These are phyloP conservation scores for Phalera bucephala DNA, from an alignment of 2,888 invertebrate genomes.

Conservation along the genomic window DNA sequence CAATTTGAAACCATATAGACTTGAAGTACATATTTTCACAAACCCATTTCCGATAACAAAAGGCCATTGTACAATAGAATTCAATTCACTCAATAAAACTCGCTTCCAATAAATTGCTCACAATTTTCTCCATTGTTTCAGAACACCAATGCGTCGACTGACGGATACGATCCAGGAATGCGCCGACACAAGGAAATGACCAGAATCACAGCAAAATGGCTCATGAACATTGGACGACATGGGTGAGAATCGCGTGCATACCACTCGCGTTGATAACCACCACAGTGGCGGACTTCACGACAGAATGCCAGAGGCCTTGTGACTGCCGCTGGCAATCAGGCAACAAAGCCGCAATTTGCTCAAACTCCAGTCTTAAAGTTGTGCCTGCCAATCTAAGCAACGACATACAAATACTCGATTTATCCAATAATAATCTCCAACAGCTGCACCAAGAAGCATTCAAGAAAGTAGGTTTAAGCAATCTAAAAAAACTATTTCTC, in stretches of 20 bases:
- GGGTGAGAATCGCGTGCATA: slow-evolving; percentile 67
- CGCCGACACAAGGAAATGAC: slow-evolving; percentile 74
- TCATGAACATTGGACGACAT: slow-evolving; percentile 75
- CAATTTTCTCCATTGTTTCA: slow-evolving; percentile 52
- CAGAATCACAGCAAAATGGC: slow-evolving; percentile 74
- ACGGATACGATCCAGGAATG: slow-evolving; percentile 63
- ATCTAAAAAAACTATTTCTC: slow-evolving; percentile 91
- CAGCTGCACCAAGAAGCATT: slow-evolving; percentile 87
- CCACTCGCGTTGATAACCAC: slow-evolving; percentile 55
- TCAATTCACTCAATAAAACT: slow-evolving; percentile 16
- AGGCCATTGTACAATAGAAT: slow-evolving; percentile 14
- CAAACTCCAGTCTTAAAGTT: slow-evolving; percentile 84
- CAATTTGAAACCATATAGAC: too few species aligned
- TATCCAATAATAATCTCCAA: slow-evolving; percentile 87
- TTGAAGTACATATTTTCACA: slow-evolving; percentile 28
- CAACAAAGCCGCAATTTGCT: slow-evolving; percentile 93
- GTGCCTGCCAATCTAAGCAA: slow-evolving; percentile 89
- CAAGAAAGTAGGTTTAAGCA: slow-evolving; percentile 86
- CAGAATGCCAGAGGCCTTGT: slow-evolving; percentile 87
- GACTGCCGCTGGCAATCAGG: slow-evolving; percentile 94
- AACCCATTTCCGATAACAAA: slow-evolving; percentile 14
- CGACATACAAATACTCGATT: slow-evolving; percentile 88
- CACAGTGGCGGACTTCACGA: slow-evolving; percentile 80
- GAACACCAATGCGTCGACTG: slow-evolving; percentile 64
- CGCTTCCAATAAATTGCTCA: slow-evolving; percentile 12